Evolutionary conservation across 2,797 vertebrate genomes (phyloP).

Genomic region (Clarias laeviceps): DNA sequence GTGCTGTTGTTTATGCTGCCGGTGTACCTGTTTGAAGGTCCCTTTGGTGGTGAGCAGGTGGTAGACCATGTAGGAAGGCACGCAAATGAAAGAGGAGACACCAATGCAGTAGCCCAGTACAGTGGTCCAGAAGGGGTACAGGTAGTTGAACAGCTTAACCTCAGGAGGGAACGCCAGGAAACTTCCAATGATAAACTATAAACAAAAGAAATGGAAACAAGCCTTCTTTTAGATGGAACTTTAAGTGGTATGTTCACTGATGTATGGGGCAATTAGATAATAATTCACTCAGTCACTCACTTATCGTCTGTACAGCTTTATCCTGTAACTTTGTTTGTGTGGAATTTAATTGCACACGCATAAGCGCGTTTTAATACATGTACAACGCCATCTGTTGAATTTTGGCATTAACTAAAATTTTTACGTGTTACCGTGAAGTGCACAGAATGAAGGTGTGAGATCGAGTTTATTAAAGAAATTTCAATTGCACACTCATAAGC

Average conservation of each 20-base stretch:
- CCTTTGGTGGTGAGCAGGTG: constrained; percentile 85
- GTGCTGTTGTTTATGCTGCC: constrained; percentile 38
- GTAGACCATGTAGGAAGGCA: constrained; percentile 90
- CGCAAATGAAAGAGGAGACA: constrained; percentile 91
- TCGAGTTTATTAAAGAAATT: no score
- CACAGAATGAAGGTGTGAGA: no score
- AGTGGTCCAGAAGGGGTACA: constrained; percentile 90
- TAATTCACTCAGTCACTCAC: no score
- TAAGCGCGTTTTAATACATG: no score
- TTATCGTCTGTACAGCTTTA: no score
- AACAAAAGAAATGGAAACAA: constrained; percentile 2
- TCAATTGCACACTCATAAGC: no score
- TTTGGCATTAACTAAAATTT: no score
- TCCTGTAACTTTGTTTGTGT: no score
- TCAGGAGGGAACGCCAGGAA: constrained; percentile 89
- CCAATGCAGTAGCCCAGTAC: constrained; percentile 93
- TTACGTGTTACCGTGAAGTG: no score
- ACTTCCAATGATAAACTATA: constrained; percentile 90
- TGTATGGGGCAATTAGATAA: background rate
- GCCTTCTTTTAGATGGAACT: background rate
- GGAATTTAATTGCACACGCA: no score
- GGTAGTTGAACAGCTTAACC: constrained; percentile 87
- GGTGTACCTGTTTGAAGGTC: constrained; percentile 88
- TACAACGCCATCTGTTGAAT: no score
- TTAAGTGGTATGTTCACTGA: background rate